Evolutionary conservation across 2,888 invertebrate genomes (phyloP).

Genomic region (Automeris io): DNA sequence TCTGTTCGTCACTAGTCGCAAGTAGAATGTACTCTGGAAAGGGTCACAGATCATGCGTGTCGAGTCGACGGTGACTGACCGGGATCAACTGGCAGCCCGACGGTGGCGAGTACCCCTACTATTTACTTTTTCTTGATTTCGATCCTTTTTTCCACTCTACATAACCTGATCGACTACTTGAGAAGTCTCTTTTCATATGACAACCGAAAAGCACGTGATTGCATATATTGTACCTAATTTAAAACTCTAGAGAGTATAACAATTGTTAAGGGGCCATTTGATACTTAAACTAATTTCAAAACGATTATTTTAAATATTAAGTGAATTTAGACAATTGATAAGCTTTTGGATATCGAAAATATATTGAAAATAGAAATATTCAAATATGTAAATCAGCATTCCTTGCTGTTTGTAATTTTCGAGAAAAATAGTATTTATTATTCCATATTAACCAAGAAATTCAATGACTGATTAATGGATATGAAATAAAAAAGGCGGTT

Average conservation of each 20-base stretch:
- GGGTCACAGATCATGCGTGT: constrained; percentile 14
- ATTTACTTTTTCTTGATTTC: constrained; percentile 37
- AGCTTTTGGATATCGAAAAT: background rate
- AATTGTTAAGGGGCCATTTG: constrained; percentile 14
- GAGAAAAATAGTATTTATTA: too few species aligned
- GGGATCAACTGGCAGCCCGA: constrained; percentile 20
- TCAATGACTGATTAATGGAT: too few species aligned
- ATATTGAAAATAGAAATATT: background rate
- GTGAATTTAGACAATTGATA: constrained; percentile 2
- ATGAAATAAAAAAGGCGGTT: too few species aligned
- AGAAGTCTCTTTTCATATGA: constrained; percentile 26
- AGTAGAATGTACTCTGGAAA: constrained; percentile 16
- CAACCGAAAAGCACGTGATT: constrained; percentile 34
- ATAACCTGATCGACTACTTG: constrained; percentile 16
- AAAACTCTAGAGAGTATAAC: constrained; percentile 14
- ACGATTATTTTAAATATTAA: background rate
- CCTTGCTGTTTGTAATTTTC: too few species aligned
- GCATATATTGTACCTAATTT: constrained; percentile 23
- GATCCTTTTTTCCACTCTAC: too few species aligned
- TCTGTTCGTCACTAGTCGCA: constrained; percentile 21
- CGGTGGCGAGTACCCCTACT: constrained; percentile 7
- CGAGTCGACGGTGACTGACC: constrained; percentile 44
- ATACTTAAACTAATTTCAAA: background rate
- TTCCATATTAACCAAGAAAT: too few species aligned
- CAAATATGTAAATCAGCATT: background rate